phyloP scores from a whole-genome alignment of 2,888 invertebrate genomes.

The Prosopocoilus inquinatus region DNA sequence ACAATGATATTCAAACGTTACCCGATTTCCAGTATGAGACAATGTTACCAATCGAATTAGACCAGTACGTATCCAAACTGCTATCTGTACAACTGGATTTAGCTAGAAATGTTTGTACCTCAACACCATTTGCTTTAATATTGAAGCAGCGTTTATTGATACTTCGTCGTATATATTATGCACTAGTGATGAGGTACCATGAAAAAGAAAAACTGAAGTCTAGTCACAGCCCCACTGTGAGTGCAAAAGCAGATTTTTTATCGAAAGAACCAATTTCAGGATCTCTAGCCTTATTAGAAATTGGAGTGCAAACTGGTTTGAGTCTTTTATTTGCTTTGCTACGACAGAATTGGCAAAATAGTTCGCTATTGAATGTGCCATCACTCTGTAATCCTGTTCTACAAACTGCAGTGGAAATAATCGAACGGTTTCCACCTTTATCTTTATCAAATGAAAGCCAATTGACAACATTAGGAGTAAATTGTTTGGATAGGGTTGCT shows the following conservation, averaged over 20 bases:
- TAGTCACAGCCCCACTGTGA: conserved; percentile 16
- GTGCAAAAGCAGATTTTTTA: conserved; percentile 15
- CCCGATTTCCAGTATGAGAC: conserved; percentile 58
- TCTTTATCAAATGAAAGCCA: conserved; percentile 60
- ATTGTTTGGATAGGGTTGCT: conserved; percentile 57
- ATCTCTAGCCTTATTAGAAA: conserved; percentile 58
- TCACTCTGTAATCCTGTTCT: conserved; percentile 60
- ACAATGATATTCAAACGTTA: conserved; percentile 47
- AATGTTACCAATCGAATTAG: conserved; percentile 52
- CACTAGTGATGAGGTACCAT: conserved; percentile 57
- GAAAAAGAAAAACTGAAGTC: conserved; percentile 46
- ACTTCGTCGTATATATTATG: conserved; percentile 58
- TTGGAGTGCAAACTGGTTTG: conserved; percentile 61
- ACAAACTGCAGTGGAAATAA: conserved; percentile 56
- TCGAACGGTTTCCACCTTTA: conserved; percentile 57
- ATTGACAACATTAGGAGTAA: conserved; percentile 53
- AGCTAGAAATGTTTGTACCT: conserved; percentile 56
- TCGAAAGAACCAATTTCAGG: conserved; percentile 39
- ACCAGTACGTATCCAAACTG: conserved; percentile 54
- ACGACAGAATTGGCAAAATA: conserved; percentile 58
- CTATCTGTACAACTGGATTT: conserved; percentile 55
- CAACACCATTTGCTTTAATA: conserved; percentile 58
- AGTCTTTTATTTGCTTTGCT: conserved; percentile 60
- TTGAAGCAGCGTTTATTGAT: conserved; percentile 57
- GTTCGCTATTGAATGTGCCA: conserved; percentile 45